Evolutionary conservation across 2,113 vertebrate species (phyloP), one percentile per base, ranked within the genome.

Genomic region (Papio anubis): DNA sequence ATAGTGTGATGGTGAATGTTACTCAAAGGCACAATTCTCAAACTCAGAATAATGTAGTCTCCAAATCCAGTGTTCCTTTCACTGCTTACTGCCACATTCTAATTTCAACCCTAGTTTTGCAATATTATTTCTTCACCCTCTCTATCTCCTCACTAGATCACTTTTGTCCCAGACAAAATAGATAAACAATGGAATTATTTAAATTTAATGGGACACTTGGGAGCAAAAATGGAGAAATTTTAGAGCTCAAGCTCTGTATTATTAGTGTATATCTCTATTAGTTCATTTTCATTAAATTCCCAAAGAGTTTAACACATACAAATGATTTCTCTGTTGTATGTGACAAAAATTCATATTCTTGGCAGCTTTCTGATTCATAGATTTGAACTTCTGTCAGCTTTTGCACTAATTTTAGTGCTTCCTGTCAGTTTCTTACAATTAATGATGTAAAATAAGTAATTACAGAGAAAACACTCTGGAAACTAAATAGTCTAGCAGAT

Each of bases 331-430:
- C 40, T 93, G 43, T 80, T 73, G 95, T 66, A 3, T 12, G 18
- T 84, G 16, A 35, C 16, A 91, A 97, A 97, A 94, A 92, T 76
- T 66, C 6, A 91, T 91, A 97, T 88, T 94, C 55, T 96, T 95
- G 59, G n/a, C 48, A 90, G n/a, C 30, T 59, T 64, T 80, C 48
- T 91, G 55, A 93, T 88, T 89, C 95, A 27, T 59, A 48, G 11
- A 97, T 89, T 86, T 66, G 80, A 95, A 76, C 75, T 79, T 93
- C 70, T 92, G 57, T 89, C 90, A 95, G 48, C 0, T 70, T 95
- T 87, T 43, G 16, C 11, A 1, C 80, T 97, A 95, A 35, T 94
- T 97, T 97, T 79, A 96, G 52, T 96, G 0, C 0, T 95, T n/a
- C n/a, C 4, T 96, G 8, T n/a, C 64, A 79, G 30, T 94, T 93